phyloP scores from a whole-genome alignment of 2,888 invertebrate species.

The Stenodera caucasica region DNA sequence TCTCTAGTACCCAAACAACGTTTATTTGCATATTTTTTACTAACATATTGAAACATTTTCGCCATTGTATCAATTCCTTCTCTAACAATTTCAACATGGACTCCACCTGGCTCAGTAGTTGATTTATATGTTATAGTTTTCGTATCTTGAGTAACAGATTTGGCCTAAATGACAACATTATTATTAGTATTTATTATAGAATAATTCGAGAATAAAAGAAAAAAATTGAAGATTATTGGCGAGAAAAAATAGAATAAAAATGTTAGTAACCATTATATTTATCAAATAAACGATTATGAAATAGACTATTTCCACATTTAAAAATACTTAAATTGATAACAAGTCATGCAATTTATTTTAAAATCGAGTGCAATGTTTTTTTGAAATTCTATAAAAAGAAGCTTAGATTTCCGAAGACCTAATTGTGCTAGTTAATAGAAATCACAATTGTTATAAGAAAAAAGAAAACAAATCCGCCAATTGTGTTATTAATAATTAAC shows the following conservation, averaged over 20 bases:
- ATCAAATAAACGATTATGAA: not conserved
- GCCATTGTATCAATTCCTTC: slow-evolving; percentile 81
- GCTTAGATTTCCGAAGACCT: no score
- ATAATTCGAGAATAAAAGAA: no score
- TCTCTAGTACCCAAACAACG: slow-evolving; percentile 88
- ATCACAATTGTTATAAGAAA: no score
- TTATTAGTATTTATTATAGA: no score
- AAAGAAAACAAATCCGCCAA: no score
- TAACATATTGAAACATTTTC: slow-evolving; percentile 79
- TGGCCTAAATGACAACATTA: slow-evolving; percentile 61
- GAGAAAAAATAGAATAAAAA: no score
- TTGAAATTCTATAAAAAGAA: no score
- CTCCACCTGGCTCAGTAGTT: slow-evolving; percentile 67
- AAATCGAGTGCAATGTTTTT: not conserved
- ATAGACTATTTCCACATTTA: not conserved
- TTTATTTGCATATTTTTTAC: slow-evolving; percentile 71
- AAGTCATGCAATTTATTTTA: not conserved
- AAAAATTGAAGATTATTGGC: no score
- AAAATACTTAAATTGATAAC: not conserved
- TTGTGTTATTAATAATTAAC: no score
- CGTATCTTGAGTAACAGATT: slow-evolving; percentile 65
- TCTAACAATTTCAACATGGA: slow-evolving; percentile 73
- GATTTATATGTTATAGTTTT: slow-evolving; percentile 75
- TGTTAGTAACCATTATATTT: not conserved
- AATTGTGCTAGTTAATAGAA: no score